Conservation (phyloP, 2,888 invertebrate genomes). For the Hoplodrina ambigua region DNA sequence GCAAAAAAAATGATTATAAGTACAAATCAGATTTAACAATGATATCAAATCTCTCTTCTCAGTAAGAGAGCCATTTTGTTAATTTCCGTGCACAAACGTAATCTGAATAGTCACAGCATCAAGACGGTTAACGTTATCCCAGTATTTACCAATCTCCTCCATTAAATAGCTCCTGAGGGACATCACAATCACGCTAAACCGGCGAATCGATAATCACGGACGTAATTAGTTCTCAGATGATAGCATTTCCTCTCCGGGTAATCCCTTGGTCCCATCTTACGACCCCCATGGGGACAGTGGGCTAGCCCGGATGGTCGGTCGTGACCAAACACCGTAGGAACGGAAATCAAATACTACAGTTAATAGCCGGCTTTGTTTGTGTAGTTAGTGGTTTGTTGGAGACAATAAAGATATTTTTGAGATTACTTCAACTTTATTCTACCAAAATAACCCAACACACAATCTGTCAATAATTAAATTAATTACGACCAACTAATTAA, state of each 20-base stretch:
- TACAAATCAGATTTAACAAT: too few relatives aligned
- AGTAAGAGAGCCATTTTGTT: too few relatives aligned
- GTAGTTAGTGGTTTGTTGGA: neutral
- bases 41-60: too few relatives aligned
- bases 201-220: constrained; percentile 43
- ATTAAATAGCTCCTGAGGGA: constrained; percentile 7
- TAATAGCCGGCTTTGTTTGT: constrained; percentile 16
- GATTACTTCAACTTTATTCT: too few relatives aligned
- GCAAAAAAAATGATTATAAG: too few relatives aligned
- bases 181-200: constrained; percentile 20
- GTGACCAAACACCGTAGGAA: constrained; percentile 18
- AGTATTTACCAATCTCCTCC: constrained; percentile 12
- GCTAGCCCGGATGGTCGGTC: constrained; percentile 5
- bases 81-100: too few relatives aligned
- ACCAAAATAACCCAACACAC: too few relatives aligned
- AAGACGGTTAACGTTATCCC: neutral
- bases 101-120: neutral
- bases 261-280: constrained; percentile 31
- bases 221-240: constrained; percentile 51
- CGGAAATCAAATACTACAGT: constrained; percentile 26
- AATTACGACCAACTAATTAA: too few relatives aligned
- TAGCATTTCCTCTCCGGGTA: constrained; percentile 31
- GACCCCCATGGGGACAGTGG: constrained; percentile 31
- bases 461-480: too few relatives aligned
- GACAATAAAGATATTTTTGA: neutral